Base-by-base conservation (phyloP, 1,140 invertebrate genomes). In the Drosophila nikananu region DNA sequence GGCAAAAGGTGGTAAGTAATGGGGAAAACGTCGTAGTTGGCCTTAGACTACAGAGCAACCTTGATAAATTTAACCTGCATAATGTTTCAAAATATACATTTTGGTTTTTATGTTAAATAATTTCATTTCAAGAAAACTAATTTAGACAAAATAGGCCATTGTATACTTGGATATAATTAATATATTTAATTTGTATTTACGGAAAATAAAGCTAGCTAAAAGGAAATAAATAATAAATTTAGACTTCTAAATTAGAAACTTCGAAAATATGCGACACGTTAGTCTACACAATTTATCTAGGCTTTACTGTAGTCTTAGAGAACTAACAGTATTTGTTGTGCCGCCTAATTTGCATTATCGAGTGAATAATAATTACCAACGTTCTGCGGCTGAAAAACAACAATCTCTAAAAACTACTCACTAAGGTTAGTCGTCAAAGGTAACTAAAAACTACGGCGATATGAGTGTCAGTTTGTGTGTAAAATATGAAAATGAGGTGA, bases 311-410 rank as follows among this genome's bases (percentile, higher is more conserved):
- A 23, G 64, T 54, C 60, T 51, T 57, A 73, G 55, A 70, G 27
- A 79, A 73, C 78, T 79, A 71, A 78, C 76, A 52, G 77, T 79
- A 79, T 71, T 64, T 71, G 77, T 70, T 70, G 49, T 66, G 49
- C 27, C 44, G 74, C 75, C 58, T 70, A 58, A 78, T 78, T 78
- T 78, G 75, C 75, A 78, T 78, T 78, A 78, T 71, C 64, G 64
- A 57, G 49, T 68, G 67, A 57, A 68, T 71, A 71, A 68, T 71
- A 57, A 57, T 57, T 30, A 71, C 55, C 67, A 41, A 46, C 63
- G 67, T 51, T 37, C 32, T 35, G 52, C 8, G 15, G 9, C 54
- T 57, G 35, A 9, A 63, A 39, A 75, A 75, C 71, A 75, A 75
- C 71, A 64, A 75, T 75, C 71, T 75, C 54, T 57, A 39, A 75